Percentiles rank a stretch among this genome's conserved stretches.
These are phyloP conservation scores for Danio kyathit DNA, from an alignment of 2,797 vertebrate genomes.

Conservation along the genomic window DNA sequence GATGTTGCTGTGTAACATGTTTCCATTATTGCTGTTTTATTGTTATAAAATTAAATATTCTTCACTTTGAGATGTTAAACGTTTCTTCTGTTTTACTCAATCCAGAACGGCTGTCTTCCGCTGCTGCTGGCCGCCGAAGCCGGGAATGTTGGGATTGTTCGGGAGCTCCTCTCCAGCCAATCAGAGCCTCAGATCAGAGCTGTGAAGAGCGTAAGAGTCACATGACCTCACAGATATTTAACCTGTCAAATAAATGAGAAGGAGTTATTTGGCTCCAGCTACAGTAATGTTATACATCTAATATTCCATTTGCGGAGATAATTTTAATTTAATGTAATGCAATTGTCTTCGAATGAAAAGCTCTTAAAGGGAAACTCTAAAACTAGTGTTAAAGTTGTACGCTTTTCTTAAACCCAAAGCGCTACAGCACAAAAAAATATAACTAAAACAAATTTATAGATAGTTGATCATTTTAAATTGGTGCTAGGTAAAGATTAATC, in stretches of 20 bases:
- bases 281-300: background rate
- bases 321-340: slow-evolving; percentile 18
- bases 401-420: too few species aligned
- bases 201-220: slow-evolving; percentile 62
- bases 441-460: too few species aligned
- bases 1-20: background rate
- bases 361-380: slow-evolving; percentile 15
- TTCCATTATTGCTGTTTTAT: too few species aligned
- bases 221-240: background rate
- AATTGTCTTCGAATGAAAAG: slow-evolving; percentile 7
- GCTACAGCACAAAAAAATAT: too few species aligned
- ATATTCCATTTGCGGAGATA: background rate
- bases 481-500: too few species aligned
- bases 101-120: slow-evolving; percentile 70
- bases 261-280: background rate
- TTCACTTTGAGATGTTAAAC: background rate
- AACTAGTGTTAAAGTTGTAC: too few species aligned
- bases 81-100: background rate
- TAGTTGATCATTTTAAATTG: too few species aligned
- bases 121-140: slow-evolving; percentile 67
- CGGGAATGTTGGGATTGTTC: slow-evolving; percentile 68
- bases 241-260: background rate
- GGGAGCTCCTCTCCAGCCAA: slow-evolving; percentile 67
- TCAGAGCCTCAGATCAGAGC: slow-evolving; percentile 66
- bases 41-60: background rate